Percentiles rank a stretch among this genome's conserved stretches.
Evolutionary conservation across 1,140 invertebrate species (phyloP).

Genomic region (Drosophila watanabei): DNA sequence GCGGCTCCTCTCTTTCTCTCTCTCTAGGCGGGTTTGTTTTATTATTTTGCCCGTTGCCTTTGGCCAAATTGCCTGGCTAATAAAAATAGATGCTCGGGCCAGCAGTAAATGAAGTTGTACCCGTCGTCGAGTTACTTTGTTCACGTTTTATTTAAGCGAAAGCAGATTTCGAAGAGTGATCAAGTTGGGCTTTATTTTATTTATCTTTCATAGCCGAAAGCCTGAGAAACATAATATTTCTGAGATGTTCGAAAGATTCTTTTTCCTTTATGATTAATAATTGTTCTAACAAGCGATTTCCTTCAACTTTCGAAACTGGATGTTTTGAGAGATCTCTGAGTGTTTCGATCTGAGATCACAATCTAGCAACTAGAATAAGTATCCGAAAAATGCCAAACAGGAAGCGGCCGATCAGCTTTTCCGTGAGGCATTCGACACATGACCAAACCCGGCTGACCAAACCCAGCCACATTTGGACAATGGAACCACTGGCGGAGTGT

Average conservation of each 20-base stretch:
- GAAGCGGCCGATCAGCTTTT: constrained; percentile 56
- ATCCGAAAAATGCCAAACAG: constrained; percentile 47
- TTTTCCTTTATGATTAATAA: background rate
- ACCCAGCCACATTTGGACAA: constrained; percentile 71
- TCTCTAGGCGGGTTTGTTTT: constrained; percentile 17
- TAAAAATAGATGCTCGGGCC: constrained; percentile 44
- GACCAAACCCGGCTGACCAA: constrained; percentile 59
- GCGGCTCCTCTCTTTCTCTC: background rate
- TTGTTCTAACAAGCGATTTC: constrained; percentile 5
- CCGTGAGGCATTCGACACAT: constrained; percentile 56
- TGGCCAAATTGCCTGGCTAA: constrained; percentile 55
- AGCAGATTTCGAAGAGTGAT: background rate
- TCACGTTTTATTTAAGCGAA: constrained; percentile 2
- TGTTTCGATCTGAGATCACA: background rate
- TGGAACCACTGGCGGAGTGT: constrained; percentile 73
- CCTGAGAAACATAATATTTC: background rate
- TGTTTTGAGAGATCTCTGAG: background rate
- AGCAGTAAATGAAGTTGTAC: constrained; percentile 48
- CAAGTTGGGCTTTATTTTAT: background rate
- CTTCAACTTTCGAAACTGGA: background rate
- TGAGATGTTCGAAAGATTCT: background rate
- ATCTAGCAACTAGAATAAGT: constrained; percentile 9
- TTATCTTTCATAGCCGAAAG: background rate
- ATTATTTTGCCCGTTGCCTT: constrained; percentile 49
- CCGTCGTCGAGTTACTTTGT: constrained; percentile 19